These are phyloP conservation scores for Dysidea cf. avara DNA, from an alignment of 37 sponge, comb jelly and placozoan species.

Conservation along the genomic window DNA sequence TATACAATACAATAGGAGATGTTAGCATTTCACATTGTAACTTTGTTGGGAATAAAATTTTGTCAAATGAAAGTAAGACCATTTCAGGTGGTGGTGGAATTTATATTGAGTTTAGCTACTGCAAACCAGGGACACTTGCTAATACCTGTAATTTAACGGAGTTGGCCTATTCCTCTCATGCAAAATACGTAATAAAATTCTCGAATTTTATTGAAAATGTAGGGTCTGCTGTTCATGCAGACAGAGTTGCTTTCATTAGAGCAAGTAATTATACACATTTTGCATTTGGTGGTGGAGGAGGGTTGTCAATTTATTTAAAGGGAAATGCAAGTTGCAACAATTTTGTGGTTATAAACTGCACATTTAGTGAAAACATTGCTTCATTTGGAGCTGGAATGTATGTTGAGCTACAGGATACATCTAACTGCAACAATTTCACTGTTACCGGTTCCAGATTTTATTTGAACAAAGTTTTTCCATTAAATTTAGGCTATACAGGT, in stretches of 20 bases:
- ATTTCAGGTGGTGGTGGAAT: slow-evolving; percentile 28
- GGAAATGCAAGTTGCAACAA: slow-evolving; percentile 46
- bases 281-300: slow-evolving; percentile 75
- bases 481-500: too few species aligned
- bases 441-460: slow-evolving; percentile 5
- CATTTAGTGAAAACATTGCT: slow-evolving; percentile 51
- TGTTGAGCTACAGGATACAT: slow-evolving; percentile 45
- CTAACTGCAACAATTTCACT: slow-evolving; percentile 26
- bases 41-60: background rate
- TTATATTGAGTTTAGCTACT: slow-evolving; percentile 11
- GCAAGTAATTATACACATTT: slow-evolving; percentile 34
- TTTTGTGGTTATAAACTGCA: slow-evolving; percentile 27
- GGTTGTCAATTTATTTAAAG: slow-evolving; percentile 59
- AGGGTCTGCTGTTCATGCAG: background rate
- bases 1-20: slow-evolving; percentile 3
- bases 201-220: slow-evolving; percentile 21
- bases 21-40: slow-evolving; percentile 1
- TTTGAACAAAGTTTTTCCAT: too few species aligned
- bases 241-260: slow-evolving; percentile 8
- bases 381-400: slow-evolving; percentile 69
- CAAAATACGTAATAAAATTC: background rate
- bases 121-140: background rate
- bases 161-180: background rate
- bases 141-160: background rate
- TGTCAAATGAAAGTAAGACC: background rate